These are phyloP conservation scores for Ptychoptera contaminata DNA, from an alignment of 2,888 invertebrate species.

Conservation along the genomic window DNA sequence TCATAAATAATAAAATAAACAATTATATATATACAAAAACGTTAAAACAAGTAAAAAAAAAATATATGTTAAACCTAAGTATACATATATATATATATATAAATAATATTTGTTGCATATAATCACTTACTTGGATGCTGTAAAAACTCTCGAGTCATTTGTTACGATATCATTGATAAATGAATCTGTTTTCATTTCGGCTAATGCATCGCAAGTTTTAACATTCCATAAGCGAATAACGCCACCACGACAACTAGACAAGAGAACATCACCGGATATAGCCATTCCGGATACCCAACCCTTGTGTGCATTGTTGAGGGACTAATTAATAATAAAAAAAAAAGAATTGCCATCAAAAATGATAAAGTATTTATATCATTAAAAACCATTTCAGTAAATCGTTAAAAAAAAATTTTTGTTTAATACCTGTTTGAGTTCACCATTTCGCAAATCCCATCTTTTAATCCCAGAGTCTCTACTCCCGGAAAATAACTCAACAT, in stretches of 20 bases:
- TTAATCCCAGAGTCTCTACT: slow-evolving; percentile 76
- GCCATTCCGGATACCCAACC: slow-evolving; percentile 72
- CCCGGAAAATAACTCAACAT: slow-evolving; percentile 53
- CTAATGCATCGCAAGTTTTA: slow-evolving; percentile 45
- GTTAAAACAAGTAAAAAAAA: background rate
- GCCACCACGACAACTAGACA: slow-evolving; percentile 64
- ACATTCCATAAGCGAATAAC: slow-evolving; percentile 60
- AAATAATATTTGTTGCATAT: no score
- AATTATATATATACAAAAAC: background rate
- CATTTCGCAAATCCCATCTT: slow-evolving; percentile 52
- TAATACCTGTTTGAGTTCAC: slow-evolving; percentile 21
- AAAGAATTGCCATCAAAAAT: background rate
- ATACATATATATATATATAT: no score
- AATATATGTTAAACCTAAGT: background rate
- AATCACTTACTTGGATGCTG: slow-evolving; percentile 63
- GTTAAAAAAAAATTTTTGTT: background rate
- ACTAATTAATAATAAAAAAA: slow-evolving; percentile 25
- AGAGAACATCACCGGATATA: slow-evolving; percentile 38
- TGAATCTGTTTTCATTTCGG: slow-evolving; percentile 50
- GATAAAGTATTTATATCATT: background rate
- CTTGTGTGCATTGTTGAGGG: slow-evolving; percentile 69
- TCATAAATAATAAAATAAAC: background rate
- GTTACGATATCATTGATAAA: slow-evolving; percentile 53
- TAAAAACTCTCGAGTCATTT: slow-evolving; percentile 52
- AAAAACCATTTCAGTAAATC: background rate